Evolutionary conservation across 2,113 vertebrate genomes (phyloP), one percentile per base, ranked within the genome.

Genomic region (Callopanchax toddi): DNA sequence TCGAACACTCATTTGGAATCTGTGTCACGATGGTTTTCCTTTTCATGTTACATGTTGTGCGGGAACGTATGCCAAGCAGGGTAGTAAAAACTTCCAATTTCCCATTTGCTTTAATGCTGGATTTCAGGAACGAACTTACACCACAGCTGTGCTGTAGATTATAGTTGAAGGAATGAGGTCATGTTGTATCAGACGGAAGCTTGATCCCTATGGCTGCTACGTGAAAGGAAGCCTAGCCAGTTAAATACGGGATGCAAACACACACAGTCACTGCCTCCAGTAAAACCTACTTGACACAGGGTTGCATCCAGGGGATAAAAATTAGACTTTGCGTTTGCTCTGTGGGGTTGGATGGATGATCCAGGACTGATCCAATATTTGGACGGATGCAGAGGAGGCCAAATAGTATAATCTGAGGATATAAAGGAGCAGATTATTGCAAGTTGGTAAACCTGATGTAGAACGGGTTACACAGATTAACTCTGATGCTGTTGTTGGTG

Each of bases 331-430:
- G 60, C 60, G 45, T 55, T 70, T 60, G 67, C 83, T 79, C 61
- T 76, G 64, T 63, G 65, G 65, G 73, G 64, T 67, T 25, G 16
- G 45, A 57, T 3, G 58, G 89, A 88, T 92, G 71, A 91, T 89
- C 87, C 79, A 55, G 57, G 74, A 78, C 79, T 87, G 76, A 91
- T 89, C 81, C 84, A 86, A 85, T 89, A 87, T 90, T 91, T 88
- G 70, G 82, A 83, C 58, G 65, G 71, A 76, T n/a, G n/a, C 59
- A 82, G 62, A 79, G 68, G 37, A 55, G 66, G 57, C 26, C 75
- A 71, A 76, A 60, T 51, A 25, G 55, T 72, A 81, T 90, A 87
- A 91, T 89, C 84, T 81, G 69, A 74, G 60, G 74, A 81, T 74
- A 70, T 77, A 77, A 68, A 22, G 25, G 39, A 63, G 60, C 63